These are phyloP conservation scores for Pemphredon lugubris DNA, from an alignment of 2,888 invertebrate species.

Conservation along the genomic window DNA sequence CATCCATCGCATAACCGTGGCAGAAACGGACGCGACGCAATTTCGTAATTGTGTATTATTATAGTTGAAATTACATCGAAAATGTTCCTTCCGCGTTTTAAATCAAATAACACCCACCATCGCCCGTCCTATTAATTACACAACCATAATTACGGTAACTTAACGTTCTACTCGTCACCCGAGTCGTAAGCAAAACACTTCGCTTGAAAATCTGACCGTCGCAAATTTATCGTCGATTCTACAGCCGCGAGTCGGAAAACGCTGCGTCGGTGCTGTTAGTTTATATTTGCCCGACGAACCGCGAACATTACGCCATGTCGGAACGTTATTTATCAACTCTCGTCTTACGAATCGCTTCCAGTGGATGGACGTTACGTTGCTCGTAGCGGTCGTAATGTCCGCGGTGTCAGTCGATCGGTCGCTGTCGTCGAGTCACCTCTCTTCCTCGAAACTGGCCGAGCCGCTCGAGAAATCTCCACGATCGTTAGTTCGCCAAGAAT, in stretches of 20 bases:
- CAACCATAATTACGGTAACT: too few species aligned
- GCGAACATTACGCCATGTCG: not conserved
- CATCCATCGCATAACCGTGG: too few species aligned
- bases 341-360: conserved; percentile 19
- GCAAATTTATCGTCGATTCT: too few species aligned
- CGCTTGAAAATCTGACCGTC: too few species aligned
- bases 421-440: conserved; percentile 42
- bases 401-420: conserved; percentile 48
- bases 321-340: conserved; percentile 22
- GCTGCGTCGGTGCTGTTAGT: not conserved
- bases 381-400: conserved; percentile 2
- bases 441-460: conserved; percentile 26
- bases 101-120: too few species aligned
- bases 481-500: conserved; percentile 47
- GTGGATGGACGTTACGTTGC: conserved; percentile 23
- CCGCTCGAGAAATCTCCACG: conserved; percentile 31
- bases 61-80: too few species aligned
- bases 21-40: too few species aligned
- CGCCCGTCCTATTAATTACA: too few species aligned
- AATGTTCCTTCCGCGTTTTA: too few species aligned
- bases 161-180: too few species aligned
- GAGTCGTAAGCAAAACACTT: too few species aligned
- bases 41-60: too few species aligned
- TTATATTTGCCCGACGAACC: not conserved
- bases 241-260: not conserved